Evolutionary conservation across 2,888 invertebrate genomes (phyloP), one percentile per base, ranked within the genome.

Genomic region (Serrognathus titanus): DNA sequence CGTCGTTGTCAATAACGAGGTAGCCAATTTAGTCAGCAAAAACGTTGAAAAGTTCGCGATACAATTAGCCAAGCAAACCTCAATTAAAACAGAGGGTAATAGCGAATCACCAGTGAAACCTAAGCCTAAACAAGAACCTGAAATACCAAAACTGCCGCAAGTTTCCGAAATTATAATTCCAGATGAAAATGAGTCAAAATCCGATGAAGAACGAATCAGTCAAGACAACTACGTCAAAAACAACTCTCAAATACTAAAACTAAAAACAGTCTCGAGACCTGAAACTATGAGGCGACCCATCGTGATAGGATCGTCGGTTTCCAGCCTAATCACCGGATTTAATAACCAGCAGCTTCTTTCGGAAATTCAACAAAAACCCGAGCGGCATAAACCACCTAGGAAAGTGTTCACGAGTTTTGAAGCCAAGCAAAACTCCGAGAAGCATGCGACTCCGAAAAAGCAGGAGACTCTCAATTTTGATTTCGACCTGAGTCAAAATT

Each of bases 111-210:
- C 59, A 31, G 52, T 37, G 9, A 55, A 50, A 37, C 54, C 61
- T 6, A 72, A 71, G 50, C 69, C 64, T 55, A 73, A 81, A 79
- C 67, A 78, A 74, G 73, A 83, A 77, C 69, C 82, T 65, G 87
- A 88, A 70, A 87, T 88, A 74, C 88, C 88, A 59, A 88, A 86
- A 78, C 80, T 88, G 70, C 88, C 88, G 39, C 88, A 87, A 76
- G 88, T 88, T 60, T 87, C 87, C 41, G 88, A 87, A 72, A 88
- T 88, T 53, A 85, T 88, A 57, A 87, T 86, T 59, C 87, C 88
- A 0, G 88, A 85, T 55, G 85, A 85, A 71, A 81, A 80, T 55
- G 68, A 70, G 35, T 59, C 67, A 36, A 66, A 70, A 55, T 49
- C 53, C 7, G 66, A 70, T 43, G 71, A 74, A 49, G 74, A 72